Base-by-base conservation (phyloP, 1,140 invertebrate genomes). In the Diabrotica virgifera region DNA sequence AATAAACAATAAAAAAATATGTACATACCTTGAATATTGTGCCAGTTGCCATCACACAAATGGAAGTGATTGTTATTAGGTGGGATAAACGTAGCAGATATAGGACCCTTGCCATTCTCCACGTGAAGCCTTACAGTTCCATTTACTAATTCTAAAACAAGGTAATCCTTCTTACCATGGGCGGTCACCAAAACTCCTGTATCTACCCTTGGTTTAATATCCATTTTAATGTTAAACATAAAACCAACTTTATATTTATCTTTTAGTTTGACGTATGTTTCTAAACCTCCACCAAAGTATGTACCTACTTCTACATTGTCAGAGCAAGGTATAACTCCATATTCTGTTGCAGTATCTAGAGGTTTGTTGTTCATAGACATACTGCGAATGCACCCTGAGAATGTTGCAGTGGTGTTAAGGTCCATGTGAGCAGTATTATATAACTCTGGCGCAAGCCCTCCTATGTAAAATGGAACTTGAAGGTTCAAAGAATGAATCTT, bases 21-120 rank as follows among this genome's bases (percentile, higher is more conserved):
- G 24, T 7, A 69, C 76, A 80, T 78, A 95, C 93, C 91, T 83
- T 89, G 82, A 72, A 97, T 91, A 11, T 82, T 89, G 76, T 98
- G 96, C 95, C 96, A 98, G 36, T 93, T 83, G 38, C 96, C 96
- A 82, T 99, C 94, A 77, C 96, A 98, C 13, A 95, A 82, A 37
- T 86, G 98, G 36, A 95, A 84, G 36, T 86, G 85, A 76, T 89
- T 86, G 37, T 87, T 84, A n/a, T 85, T 81, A 13, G 84, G 81
- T 5, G 92, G 86, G 14, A 83, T 85, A 76, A 89, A 95, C 0
- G 82, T 85, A 2, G 93, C 87, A 3, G 86, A 85, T 66, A 95
- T 90, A 0, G 87, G 85, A 6, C 93, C 94, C 61, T 85, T 87
- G 12, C 92, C 91, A 76, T 95, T 95, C 64, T 96, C 92, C 0